A percentile compares a stretch with the other conserved stretches of the same genome.
Evolutionary conservation across 1,140 invertebrate species (phyloP).

Genomic region (Drosophila murphyi): DNA sequence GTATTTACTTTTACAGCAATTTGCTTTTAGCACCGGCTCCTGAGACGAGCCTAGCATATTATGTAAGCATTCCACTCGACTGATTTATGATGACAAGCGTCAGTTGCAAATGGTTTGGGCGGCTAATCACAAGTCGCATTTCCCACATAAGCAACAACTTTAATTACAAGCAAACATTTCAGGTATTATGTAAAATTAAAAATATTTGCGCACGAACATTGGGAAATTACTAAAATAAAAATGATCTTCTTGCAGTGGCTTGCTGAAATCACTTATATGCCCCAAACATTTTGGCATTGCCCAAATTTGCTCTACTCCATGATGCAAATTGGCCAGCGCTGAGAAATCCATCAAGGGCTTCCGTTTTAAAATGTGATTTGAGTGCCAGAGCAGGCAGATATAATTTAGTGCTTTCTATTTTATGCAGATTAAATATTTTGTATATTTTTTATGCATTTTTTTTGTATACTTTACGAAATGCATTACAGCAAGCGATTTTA

Average conservation of each 20-base stretch:
- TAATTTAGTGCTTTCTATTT: too few species aligned
- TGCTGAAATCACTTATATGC: too few species aligned
- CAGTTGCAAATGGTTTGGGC: slow-evolving; percentile 28
- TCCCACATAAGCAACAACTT: slow-evolving; percentile 44
- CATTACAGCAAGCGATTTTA: background rate
- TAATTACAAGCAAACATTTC: slow-evolving; percentile 59
- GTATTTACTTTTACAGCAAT: slow-evolving; percentile 71
- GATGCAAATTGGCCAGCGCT: too few species aligned
- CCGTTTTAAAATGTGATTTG: too few species aligned
- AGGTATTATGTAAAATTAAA: slow-evolving; percentile 17
- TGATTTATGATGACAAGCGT: slow-evolving; percentile 63
- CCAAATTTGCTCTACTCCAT: too few species aligned
- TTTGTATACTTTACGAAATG: too few species aligned
- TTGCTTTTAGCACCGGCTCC: slow-evolving; percentile 63
- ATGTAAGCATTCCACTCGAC: slow-evolving; percentile 54
- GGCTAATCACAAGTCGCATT: slow-evolving; percentile 22
- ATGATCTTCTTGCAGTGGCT: too few species aligned
- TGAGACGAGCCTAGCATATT: slow-evolving; percentile 62
- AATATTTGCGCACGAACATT: slow-evolving; percentile 13
- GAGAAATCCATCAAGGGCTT: too few species aligned
- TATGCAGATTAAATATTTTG: too few species aligned
- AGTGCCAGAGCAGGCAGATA: too few species aligned
- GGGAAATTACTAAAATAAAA: slow-evolving; percentile 31
- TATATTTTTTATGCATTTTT: too few species aligned
- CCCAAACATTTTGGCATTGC: too few species aligned